Evolutionary conservation across 2,888 invertebrate genomes (phyloP).

Genomic region (Hofmannophila pseudospretella): DNA sequence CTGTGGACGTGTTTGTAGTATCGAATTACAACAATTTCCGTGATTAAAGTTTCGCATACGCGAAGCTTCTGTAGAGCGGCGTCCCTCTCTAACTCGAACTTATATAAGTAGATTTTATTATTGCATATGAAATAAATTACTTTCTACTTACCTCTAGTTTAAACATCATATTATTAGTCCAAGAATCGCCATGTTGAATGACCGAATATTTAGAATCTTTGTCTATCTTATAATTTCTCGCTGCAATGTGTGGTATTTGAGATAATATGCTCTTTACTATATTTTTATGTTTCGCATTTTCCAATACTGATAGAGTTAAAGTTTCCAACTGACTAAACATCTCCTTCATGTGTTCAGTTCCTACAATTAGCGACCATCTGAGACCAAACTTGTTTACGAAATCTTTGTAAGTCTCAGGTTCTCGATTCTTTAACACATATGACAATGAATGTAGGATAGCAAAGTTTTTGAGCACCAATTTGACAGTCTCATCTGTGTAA

Average conservation of each 20-base stretch:
- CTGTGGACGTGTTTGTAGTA: too few relatives aligned
- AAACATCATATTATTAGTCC: constrained; percentile 23
- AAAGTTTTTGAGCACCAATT: constrained; percentile 27
- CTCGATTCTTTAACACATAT: constrained; percentile 28
- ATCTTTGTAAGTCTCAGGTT: constrained; percentile 14
- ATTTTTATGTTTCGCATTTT: not conserved
- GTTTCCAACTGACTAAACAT: not conserved
- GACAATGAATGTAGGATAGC: constrained; percentile 33
- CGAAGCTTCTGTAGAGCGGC: too few relatives aligned
- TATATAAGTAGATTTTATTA: too few relatives aligned
- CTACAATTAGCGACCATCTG: not conserved
- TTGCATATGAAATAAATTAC: too few relatives aligned
- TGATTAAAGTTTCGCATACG: too few relatives aligned
- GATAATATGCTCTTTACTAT: not conserved
- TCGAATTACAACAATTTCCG: too few relatives aligned
- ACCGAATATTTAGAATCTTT: too few relatives aligned
- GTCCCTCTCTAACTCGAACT: too few relatives aligned
- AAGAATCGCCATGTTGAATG: too few relatives aligned
- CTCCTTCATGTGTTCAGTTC: not conserved
- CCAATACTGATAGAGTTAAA: not conserved
- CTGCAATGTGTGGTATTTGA: not conserved
- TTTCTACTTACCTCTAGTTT: constrained; percentile 20
- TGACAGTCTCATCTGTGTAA: constrained; percentile 14
- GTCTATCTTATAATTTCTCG: not conserved
- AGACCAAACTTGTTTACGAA: not conserved